These are phyloP conservation scores for Porites lutea DNA, from an alignment of 64 coral and sea anemone genomes.

Conservation along the genomic window DNA sequence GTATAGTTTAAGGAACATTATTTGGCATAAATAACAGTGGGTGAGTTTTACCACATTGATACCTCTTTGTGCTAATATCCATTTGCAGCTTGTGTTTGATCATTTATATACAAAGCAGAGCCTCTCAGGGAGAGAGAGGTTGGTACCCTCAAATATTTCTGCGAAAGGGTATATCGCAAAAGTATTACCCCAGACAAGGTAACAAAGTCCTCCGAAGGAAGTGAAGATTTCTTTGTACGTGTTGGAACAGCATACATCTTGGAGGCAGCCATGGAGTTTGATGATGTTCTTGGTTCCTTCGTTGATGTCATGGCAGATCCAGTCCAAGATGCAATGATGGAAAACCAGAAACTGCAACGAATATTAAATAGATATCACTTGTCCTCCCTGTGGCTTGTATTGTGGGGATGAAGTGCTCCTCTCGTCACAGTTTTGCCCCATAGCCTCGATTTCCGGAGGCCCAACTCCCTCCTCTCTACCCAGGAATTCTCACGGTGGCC, in stretches of 20 bases:
- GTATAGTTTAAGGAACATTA: no score
- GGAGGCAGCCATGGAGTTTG: conserved; percentile 60
- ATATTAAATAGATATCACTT: no score
- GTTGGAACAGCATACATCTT: conserved; percentile 62
- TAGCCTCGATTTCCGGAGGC: no score
- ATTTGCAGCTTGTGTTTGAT: conserved; percentile 19
- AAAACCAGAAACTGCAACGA: background rate
- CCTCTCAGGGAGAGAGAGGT: conserved; percentile 60
- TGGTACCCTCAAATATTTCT: conserved; percentile 27
- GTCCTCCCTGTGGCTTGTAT: no score
- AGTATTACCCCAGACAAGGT: conserved; percentile 57
- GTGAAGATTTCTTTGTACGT: conserved; percentile 68
- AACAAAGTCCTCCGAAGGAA: conserved; percentile 57
- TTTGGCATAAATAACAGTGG: background rate
- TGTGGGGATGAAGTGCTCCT: no score
- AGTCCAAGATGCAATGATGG: background rate
- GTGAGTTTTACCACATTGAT: background rate
- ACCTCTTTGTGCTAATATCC: background rate
- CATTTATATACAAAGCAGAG: conserved; percentile 32
- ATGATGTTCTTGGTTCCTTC: conserved; percentile 49
- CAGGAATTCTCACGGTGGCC: no score
- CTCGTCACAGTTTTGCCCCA: no score
- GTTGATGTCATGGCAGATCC: conserved; percentile 57
- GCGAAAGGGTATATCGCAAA: conserved; percentile 22
- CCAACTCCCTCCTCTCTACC: no score